Conservation (phyloP, 2,113 vertebrate species). For the Leucopsar rothschildi region DNA sequence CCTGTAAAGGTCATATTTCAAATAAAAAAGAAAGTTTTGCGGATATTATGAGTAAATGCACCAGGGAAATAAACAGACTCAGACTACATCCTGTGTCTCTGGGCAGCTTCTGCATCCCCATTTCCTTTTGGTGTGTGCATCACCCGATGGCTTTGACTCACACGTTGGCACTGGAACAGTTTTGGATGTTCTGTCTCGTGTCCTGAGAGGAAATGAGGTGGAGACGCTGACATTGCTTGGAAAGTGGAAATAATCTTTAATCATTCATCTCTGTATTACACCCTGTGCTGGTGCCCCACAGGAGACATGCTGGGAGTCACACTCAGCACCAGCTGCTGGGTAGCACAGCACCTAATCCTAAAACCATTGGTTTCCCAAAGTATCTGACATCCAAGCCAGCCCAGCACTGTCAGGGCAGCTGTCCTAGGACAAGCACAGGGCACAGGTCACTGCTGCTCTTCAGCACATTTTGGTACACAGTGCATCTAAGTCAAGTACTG, state of each 20-base stretch:
- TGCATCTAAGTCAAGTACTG: not conserved
- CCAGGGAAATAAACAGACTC: not conserved
- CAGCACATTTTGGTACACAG: not conserved
- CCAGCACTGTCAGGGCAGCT: not conserved
- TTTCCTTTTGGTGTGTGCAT: not conserved
- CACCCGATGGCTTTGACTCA: not conserved
- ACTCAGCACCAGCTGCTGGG: not conserved
- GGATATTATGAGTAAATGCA: not conserved
- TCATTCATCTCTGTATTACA: not conserved
- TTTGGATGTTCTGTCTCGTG: not conserved
- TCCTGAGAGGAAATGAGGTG: not conserved
- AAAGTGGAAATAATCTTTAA: not conserved
- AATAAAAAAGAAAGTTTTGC: not conserved
- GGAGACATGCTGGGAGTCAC: rapidly evolving
- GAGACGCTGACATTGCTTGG: not conserved
- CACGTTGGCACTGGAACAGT: not conserved
- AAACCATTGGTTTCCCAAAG: rapidly evolving
- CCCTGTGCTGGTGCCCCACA: rapidly evolving
- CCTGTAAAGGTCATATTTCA: not conserved
- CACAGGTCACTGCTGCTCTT: not conserved
- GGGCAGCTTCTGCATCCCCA: not conserved
- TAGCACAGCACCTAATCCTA: not conserved
- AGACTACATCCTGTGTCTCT: not conserved
- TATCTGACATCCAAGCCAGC: not conserved
- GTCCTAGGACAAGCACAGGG: not conserved